phyloP scores from a whole-genome alignment of 2,797 vertebrate genomes.

The Melanitta fusca region DNA sequence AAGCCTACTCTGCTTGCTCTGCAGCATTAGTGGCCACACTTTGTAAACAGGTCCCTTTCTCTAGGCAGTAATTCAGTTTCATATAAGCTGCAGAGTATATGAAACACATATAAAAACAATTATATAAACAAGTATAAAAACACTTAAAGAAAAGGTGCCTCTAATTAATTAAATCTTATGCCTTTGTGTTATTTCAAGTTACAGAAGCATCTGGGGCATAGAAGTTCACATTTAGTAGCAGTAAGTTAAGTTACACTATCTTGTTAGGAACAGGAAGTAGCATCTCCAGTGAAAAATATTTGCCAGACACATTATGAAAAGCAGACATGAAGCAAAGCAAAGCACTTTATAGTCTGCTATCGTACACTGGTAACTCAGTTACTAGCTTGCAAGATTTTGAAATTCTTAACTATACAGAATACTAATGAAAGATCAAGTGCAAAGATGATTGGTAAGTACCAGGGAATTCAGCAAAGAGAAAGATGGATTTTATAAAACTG shows the following conservation, averaged over 20 bases:
- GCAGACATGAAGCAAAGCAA: neutral
- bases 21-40: neutral
- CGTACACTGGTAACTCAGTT: neutral
- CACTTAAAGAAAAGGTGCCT: neutral
- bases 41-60: accelerated
- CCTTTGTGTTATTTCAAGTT: neutral
- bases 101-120: too few relatives aligned
- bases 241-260: neutral
- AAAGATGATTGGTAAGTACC: neutral
- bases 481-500: neutral
- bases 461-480: neutral
- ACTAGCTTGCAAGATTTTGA: neutral
- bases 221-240: neutral
- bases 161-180: neutral
- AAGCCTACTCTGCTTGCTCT: neutral
- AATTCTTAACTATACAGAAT: neutral
- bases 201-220: neutral
- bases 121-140: too few relatives aligned
- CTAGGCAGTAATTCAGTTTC: accelerated
- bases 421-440: neutral
- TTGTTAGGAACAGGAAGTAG: neutral
- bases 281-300: neutral
- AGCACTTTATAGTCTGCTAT: neutral
- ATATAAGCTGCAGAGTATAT: neutral
- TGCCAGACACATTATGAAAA: neutral